Evolutionary conservation across 2,113 vertebrate species (phyloP).

Genomic region (Bolborhynchus lineola): DNA sequence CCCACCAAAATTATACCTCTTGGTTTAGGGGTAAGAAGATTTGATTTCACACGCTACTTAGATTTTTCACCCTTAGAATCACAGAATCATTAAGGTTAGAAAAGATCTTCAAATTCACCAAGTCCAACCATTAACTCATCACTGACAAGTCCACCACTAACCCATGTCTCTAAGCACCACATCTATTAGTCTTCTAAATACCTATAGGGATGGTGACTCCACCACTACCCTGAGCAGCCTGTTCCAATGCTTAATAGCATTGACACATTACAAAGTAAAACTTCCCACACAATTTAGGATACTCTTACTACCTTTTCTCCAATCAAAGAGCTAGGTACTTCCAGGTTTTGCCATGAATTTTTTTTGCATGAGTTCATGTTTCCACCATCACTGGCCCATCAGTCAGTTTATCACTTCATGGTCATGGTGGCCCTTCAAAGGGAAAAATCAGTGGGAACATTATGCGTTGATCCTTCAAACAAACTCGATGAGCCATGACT

Average conservation of each 20-base stretch:
- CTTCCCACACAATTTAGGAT: background rate
- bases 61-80: background rate
- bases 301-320: background rate
- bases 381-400: background rate
- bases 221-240: background rate
- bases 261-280: background rate
- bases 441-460: background rate
- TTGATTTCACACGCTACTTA: background rate
- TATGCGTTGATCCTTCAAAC: background rate
- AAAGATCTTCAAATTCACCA: background rate
- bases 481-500: background rate
- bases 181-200: background rate
- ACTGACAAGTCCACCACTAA: background rate
- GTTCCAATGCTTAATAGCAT: too few relatives aligned
- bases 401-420: background rate
- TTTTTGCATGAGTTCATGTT: background rate
- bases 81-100: background rate
- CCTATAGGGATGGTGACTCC: background rate
- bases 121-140: background rate
- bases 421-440: background rate
- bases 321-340: background rate
- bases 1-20: background rate
- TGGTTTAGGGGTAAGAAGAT: background rate
- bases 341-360: background rate
- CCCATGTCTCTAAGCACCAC: background rate